These are phyloP conservation scores for Hoplias malabaricus DNA, from an alignment of 2,113 vertebrate species.

Conservation along the genomic window DNA sequence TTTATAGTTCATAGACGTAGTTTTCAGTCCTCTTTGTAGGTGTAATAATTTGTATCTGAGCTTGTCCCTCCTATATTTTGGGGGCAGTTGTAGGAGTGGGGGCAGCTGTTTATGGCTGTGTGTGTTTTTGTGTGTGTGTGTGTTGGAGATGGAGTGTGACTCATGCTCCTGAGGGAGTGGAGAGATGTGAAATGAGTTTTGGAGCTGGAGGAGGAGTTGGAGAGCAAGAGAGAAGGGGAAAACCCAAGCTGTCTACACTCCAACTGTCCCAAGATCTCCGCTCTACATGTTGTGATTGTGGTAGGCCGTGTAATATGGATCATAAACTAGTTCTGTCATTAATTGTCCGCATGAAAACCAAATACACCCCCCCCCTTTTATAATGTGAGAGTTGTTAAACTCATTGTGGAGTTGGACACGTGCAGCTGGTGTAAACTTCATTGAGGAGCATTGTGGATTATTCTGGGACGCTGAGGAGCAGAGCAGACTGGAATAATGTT, in stretches of 20 bases:
- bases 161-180: constrained; percentile 46
- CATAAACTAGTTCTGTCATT: no score
- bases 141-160: constrained; percentile 35
- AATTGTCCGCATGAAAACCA: no score
- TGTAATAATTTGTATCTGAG: not conserved
- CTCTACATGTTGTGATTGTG: constrained; percentile 1
- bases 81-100: not conserved
- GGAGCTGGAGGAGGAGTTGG: constrained; percentile 41
- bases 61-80: not conserved
- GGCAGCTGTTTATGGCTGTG: constrained; percentile 31
- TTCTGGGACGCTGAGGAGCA: no score
- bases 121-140: no score
- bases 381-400: no score
- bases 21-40: not conserved
- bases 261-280: constrained; percentile 1
- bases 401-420: no score
- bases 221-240: constrained; percentile 45
- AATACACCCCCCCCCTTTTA: no score
- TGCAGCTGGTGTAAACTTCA: no score
- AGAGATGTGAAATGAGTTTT: constrained; percentile 37
- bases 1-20: no score
- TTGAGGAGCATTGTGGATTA: no score
- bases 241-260: constrained; percentile 29
- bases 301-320: not conserved
- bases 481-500: no score